A percentile compares a stretch with the other conserved stretches of the same genome.
phyloP scores from a whole-genome alignment of 92 coral and sea anemone genomes.

The Porites divaricata region DNA sequence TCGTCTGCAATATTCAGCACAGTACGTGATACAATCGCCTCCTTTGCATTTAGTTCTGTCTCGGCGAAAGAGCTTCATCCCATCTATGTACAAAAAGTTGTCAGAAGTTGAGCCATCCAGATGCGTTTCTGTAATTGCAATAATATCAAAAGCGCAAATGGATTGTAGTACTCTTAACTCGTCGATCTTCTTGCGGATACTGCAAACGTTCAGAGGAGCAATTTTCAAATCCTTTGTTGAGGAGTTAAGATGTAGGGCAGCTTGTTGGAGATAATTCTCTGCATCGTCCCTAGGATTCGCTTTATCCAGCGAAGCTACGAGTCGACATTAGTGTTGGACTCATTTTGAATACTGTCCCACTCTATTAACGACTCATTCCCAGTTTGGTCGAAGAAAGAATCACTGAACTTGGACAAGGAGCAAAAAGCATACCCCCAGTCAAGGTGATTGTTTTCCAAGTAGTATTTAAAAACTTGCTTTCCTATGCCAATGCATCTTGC shows the following conservation, averaged over 20 bases:
- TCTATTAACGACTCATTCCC: no score
- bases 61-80: no score
- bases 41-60: no score
- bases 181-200: constrained; percentile 38
- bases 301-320: no score
- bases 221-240: constrained; percentile 6
- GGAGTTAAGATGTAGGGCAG: background rate
- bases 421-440: constrained; percentile 24
- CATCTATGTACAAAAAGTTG: no score
- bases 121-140: constrained; percentile 46
- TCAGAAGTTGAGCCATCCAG: no score
- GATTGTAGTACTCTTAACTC: constrained; percentile 23
- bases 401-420: constrained; percentile 4
- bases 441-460: background rate
- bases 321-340: no score
- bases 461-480: constrained; percentile 16
- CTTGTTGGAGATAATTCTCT: no score
- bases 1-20: no score
- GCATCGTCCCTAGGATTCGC: no score
- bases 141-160: constrained; percentile 32
- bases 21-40: no score
- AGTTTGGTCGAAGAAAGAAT: constrained; percentile 11
- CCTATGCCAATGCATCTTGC: constrained; percentile 18
- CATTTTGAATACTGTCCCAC: no score
- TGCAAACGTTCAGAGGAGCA: constrained; percentile 19